A percentile compares a stretch with the other conserved stretches of the same genome.
These are phyloP conservation scores for Lathronympha strigana DNA, from an alignment of 2,888 invertebrate species.

Conservation along the genomic window DNA sequence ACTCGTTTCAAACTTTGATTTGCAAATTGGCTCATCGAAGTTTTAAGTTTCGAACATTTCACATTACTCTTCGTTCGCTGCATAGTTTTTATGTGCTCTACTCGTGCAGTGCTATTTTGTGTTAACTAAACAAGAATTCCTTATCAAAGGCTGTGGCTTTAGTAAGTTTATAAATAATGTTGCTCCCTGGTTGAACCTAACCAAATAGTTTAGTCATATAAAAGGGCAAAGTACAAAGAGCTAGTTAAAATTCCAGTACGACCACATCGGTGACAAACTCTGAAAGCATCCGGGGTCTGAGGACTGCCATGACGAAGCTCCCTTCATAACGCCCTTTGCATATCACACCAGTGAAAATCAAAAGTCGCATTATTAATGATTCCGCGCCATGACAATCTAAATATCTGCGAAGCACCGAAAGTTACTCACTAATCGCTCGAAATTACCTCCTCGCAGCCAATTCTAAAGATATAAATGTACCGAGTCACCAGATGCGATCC, in stretches of 20 bases:
- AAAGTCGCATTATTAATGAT: conserved; percentile 83
- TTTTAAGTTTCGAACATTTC: background rate
- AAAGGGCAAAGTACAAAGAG: conserved; percentile 81
- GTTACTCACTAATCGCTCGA: conserved; percentile 71
- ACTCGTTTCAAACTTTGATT: conserved; percentile 25
- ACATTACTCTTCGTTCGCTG: conserved; percentile 5
- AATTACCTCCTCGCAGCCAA: conserved; percentile 65
- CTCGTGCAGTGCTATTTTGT: conserved; percentile 1
- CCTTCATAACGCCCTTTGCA: conserved; percentile 76
- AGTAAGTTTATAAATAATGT: conserved; percentile 60
- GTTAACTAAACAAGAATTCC: conserved; percentile 11
- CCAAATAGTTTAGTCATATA: conserved; percentile 76
- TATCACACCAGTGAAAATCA: conserved; percentile 82
- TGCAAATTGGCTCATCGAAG: conserved; percentile 12
- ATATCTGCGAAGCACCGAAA: conserved; percentile 72
- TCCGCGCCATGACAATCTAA: conserved; percentile 79
- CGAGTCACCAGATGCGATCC: conserved; percentile 78
- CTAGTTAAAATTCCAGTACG: conserved; percentile 79
- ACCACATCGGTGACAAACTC: conserved; percentile 81
- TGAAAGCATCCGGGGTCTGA: conserved; percentile 77
- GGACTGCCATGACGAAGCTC: conserved; percentile 73
- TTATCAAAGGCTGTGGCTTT: conserved; percentile 67
- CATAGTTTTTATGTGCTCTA: background rate
- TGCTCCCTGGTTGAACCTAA: conserved; percentile 71
- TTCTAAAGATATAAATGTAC: conserved; percentile 73